Evolutionary conservation across 2,797 vertebrate species (phyloP), one percentile per base, ranked within the genome.

Genomic region (Botia almorhae): DNA sequence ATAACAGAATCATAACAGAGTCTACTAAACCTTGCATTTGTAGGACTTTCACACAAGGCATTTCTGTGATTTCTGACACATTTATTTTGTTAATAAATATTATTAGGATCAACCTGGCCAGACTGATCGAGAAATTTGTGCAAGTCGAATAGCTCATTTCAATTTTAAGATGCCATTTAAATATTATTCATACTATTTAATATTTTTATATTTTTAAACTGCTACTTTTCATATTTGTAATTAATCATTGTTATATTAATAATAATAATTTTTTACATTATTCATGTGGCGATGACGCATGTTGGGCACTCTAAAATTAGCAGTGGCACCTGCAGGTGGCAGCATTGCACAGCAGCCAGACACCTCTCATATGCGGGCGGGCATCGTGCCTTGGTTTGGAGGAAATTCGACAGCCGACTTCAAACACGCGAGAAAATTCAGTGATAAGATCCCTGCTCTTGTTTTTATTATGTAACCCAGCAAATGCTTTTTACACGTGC

Each of bases 241-340:
- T 13, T 58, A 7, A 7, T 2, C 16, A 17, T 60, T 36, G 33
- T 36, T 36, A 36, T 8, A 43, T 43, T 6, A 7, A 46, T 46
- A 46, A 46, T 46, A 46, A 46, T 46, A 0, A 46, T n/a, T 19
- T 51, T 2, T 12, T n/a, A n/a, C n/a, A 11, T 74, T 14, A 19
- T 36, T 69, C 21, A 3, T 72, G 5, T 39, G 63, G 46, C 2
- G 73, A 46, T 80, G 80, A 84, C 61, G 76, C 69, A 81, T 80
- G 69, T 16, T 55, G 26, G 48, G 43, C 26, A 12, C 43, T 64
- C 56, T 85, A 81, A 76, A 65, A 74, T 87, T 83, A 39, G 23
- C 67, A 26, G 10, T 0, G 36, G 0, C 19, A 84, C 91, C 92
- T 91, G 88, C 88, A 93, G 93, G 88, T 81, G 91, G 91, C 88